Conservation (phyloP, 2,113 vertebrate genomes). For the Brachypteracias leptosomus region DNA sequence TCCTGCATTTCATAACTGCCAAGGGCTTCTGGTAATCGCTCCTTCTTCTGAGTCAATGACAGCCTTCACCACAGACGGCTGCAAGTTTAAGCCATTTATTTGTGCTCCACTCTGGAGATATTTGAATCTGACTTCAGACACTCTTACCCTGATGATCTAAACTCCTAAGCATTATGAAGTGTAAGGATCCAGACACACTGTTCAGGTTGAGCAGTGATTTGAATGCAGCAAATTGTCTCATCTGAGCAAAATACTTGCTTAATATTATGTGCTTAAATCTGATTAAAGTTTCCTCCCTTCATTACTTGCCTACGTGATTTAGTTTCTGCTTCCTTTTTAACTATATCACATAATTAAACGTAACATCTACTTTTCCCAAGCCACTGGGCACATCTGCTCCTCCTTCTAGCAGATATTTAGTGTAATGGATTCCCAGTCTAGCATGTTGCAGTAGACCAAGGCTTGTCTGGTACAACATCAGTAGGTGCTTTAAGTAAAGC, state of each 20-base stretch:
- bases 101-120: neutral
- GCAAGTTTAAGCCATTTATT: neutral
- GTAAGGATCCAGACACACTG: neutral
- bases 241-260: neutral
- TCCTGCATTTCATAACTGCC: neutral
- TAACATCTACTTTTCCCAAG: neutral
- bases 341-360: neutral
- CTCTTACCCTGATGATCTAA: neutral
- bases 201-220: neutral
- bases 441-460: neutral
- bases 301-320: neutral
- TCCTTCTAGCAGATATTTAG: neutral
- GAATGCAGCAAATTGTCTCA: neutral
- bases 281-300: neutral
- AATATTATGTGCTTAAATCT: neutral
- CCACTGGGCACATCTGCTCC: neutral
- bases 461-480: neutral
- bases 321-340: constrained; percentile 4
- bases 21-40: neutral
- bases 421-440: neutral
- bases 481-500: neutral
- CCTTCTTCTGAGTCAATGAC: neutral
- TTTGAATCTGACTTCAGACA: neutral
- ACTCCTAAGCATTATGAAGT: neutral
- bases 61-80: neutral